Evolutionary conservation across 2,113 vertebrate genomes (phyloP), one percentile per base, ranked within the genome.

Genomic region (Colius striatus): DNA sequence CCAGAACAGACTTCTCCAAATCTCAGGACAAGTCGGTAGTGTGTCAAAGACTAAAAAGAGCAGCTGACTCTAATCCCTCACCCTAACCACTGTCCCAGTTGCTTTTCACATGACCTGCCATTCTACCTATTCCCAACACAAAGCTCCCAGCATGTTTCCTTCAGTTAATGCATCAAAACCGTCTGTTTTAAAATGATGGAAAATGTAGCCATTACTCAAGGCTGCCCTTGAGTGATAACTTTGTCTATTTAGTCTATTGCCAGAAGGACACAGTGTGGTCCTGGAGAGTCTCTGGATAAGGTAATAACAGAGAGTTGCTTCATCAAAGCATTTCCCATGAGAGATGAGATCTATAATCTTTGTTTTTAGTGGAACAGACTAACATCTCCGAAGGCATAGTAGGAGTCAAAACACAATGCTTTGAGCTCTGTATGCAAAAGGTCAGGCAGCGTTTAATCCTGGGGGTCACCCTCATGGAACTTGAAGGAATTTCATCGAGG

Each of bases 321-420:
- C 88, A 92, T 79, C 50, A 61, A 41, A 87, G 36, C 70, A 82
- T 45, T 93, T 94, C 92, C 70, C 83, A 70, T 23, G 93, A 84
- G 73, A 50, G 58, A 78, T 3, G 5, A 87, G 36, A 75, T 66
- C 73, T 88, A 51, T 72, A 91, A 95, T 84, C 58, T 96, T 84
- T 95, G 90, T 96, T 96, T 94, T 92, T 75, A 90, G 65, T 96
- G 86, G 80, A 96, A 90, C 45, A 88, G 27, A 57, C 61, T 71
- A 90, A 81, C 53, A 84, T 81, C 45, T 96, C 93, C 5, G 2
- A 90, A 93, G 65, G 70, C 65, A 0, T 30, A 78, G 55, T 29
- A 91, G 85, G 83, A 32, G 13, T 82, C 90, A 92, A 91, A 96
- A 95, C 81, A 65, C 62, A 54, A 27, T n/a, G 26, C 34, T 93